Conservation (phyloP, 2,888 invertebrate species). For the Ernsta delagoae region DNA sequence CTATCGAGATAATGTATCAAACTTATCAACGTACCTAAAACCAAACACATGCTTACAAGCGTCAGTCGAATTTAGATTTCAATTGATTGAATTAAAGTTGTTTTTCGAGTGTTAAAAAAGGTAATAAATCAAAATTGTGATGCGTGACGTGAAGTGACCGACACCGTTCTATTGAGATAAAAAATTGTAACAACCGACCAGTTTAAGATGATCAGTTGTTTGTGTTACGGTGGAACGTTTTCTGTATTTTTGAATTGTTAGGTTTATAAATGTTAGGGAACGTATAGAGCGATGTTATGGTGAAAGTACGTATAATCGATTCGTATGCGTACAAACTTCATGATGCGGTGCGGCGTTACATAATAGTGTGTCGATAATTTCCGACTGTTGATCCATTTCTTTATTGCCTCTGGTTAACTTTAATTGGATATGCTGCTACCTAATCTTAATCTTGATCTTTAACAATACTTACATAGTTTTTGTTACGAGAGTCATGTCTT, state of each 20-base stretch:
- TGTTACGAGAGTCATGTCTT: not conserved
- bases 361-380: constrained; percentile 43
- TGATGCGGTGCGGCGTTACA: constrained; percentile 58
- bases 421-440: constrained; percentile 14
- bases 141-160: constrained; percentile 53
- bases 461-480: not conserved
- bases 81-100: constrained; percentile 22
- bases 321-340: constrained; percentile 58
- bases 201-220: constrained; percentile 55
- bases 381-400: constrained; percentile 24
- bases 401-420: constrained; percentile 25
- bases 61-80: constrained; percentile 42
- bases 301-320: constrained; percentile 71
- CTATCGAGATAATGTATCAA: constrained; percentile 51
- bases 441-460: constrained; percentile 14
- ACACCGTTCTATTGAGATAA: constrained; percentile 55
- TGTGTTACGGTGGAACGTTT: not conserved
- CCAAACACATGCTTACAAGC: constrained; percentile 42
- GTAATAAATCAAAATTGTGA: constrained; percentile 31
- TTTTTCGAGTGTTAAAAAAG: constrained; percentile 16
- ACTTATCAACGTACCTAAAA: constrained; percentile 61
- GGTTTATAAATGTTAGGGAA: constrained; percentile 8
- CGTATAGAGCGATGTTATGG: constrained; percentile 46
- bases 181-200: constrained; percentile 57
- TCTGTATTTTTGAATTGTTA: not conserved